phyloP scores from a whole-genome alignment of 2,113 vertebrate species.

The Oryzias javanicus region DNA sequence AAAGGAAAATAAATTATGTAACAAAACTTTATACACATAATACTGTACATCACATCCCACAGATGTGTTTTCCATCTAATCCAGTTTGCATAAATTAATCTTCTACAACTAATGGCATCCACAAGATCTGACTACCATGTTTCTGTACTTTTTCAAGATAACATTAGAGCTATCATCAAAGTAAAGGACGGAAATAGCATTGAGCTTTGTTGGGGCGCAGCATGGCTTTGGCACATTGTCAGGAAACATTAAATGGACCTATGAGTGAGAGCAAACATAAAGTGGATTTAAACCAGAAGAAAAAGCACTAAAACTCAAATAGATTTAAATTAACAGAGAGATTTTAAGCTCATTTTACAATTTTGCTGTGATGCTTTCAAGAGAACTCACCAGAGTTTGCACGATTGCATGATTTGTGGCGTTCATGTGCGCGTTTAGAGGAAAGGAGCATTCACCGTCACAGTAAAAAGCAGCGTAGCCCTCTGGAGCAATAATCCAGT shows the following conservation, averaged over 20 bases:
- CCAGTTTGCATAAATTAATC: constrained; percentile 58
- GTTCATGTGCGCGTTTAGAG: constrained; percentile 98
- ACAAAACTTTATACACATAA: constrained; percentile 92
- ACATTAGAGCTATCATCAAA: constrained; percentile 99
- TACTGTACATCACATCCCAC: constrained; percentile 87
- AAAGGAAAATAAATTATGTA: constrained; percentile 94
- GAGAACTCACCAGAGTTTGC: constrained; percentile 88
- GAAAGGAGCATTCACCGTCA: constrained; percentile 97
- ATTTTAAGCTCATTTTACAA: constrained; percentile 4
- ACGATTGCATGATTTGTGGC: constrained; percentile 99
- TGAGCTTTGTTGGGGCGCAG: constrained; percentile 97
- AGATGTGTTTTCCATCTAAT: constrained; percentile 66
- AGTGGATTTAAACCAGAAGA: constrained; percentile 25
- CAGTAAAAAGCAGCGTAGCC: constrained; percentile 98
- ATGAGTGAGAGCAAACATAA: constrained; percentile 40
- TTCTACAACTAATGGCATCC: constrained; percentile 86
- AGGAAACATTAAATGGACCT: constrained; percentile 99
- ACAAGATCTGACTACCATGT: constrained; percentile 98
- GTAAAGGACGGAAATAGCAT: constrained; percentile 98
- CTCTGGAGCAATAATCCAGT: constrained; percentile 98
- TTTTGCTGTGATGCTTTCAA: constrained; percentile 15
- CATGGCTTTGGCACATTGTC: constrained; percentile 98
- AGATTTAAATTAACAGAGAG: constrained; percentile 15
- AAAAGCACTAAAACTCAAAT: constrained; percentile 22
- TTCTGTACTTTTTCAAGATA: constrained; percentile 98